Evolutionary conservation across 2,113 vertebrate genomes (phyloP).

Genomic region (Pterocles burchelli): DNA sequence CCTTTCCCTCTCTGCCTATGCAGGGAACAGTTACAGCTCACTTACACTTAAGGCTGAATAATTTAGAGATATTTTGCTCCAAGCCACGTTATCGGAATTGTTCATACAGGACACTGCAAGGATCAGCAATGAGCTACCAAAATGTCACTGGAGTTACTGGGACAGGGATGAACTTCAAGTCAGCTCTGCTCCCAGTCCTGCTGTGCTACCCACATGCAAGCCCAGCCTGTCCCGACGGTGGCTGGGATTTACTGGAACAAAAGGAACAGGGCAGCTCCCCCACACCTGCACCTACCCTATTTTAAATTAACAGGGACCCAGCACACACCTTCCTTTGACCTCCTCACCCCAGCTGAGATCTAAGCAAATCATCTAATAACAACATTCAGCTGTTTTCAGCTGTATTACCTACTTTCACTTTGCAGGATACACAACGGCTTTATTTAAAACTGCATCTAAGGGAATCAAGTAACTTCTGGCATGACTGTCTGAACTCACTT

Average conservation of each 20-base stretch:
- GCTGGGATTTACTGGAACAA: background rate
- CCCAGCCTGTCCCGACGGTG: too few relatives aligned
- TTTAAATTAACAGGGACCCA: fast-evolving
- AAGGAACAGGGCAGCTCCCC: fast-evolving
- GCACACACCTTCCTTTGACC: fast-evolving
- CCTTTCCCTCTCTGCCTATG: background rate
- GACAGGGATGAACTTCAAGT: background rate
- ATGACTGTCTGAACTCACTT: fast-evolving
- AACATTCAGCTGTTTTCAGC: background rate
- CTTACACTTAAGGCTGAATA: background rate
- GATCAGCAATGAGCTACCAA: too few relatives aligned
- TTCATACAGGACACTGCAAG: background rate
- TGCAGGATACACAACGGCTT: fast-evolving
- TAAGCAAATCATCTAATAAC: fast-evolving
- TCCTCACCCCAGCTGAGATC: background rate
- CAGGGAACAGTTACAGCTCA: background rate
- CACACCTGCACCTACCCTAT: background rate
- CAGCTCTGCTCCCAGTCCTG: background rate
- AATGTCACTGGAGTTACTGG: fast-evolving
- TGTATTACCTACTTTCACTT: fast-evolving
- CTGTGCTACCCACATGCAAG: fast-evolving
- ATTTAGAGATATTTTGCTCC: background rate
- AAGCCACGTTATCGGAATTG: fast-evolving
- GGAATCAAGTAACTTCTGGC: background rate
- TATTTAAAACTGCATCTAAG: background rate